Percentiles rank a stretch among this genome's conserved stretches.
phyloP scores from a whole-genome alignment of 2,797 vertebrate species.

The Graptemys geographica region DNA sequence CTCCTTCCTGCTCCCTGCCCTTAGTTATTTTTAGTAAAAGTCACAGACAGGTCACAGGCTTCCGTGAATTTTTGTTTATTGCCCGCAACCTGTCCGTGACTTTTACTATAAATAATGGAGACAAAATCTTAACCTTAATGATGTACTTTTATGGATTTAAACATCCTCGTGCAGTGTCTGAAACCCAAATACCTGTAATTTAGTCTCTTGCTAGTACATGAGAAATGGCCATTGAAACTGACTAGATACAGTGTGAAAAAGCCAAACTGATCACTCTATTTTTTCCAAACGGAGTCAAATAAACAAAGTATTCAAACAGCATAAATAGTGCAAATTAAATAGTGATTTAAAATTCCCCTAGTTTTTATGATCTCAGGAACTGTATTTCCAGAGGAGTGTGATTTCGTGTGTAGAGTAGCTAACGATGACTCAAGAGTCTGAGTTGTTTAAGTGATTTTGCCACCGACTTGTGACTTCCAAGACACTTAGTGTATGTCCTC shows the following conservation, averaged over 20 bases:
- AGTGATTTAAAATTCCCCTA: neutral
- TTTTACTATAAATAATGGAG: too few relatives aligned
- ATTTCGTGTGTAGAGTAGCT: fast-evolving
- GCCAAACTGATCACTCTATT: neutral
- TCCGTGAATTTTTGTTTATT: too few relatives aligned
- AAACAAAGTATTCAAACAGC: neutral
- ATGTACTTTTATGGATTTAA: neutral
- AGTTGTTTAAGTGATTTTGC: neutral
- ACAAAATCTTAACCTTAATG: too few relatives aligned
- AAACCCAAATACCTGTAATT: neutral
- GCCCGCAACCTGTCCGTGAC: too few relatives aligned
- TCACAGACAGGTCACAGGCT: too few relatives aligned
- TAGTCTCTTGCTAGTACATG: neutral
- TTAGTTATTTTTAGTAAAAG: too few relatives aligned
- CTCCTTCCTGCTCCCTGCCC: too few relatives aligned
- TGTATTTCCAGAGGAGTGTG: neutral
- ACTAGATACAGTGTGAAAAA: neutral
- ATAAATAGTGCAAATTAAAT: neutral
- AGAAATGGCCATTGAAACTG: neutral
- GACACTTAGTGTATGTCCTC: neutral
- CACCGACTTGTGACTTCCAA: too few relatives aligned
- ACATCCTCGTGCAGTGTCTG: neutral
- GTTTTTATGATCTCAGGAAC: neutral
- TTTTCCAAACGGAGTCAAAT: neutral
- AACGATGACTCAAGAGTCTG: neutral